Evolutionary conservation across 2,888 invertebrate species (phyloP), one percentile per base, ranked within the genome.

Genomic region (Euzophera pinguis): DNA sequence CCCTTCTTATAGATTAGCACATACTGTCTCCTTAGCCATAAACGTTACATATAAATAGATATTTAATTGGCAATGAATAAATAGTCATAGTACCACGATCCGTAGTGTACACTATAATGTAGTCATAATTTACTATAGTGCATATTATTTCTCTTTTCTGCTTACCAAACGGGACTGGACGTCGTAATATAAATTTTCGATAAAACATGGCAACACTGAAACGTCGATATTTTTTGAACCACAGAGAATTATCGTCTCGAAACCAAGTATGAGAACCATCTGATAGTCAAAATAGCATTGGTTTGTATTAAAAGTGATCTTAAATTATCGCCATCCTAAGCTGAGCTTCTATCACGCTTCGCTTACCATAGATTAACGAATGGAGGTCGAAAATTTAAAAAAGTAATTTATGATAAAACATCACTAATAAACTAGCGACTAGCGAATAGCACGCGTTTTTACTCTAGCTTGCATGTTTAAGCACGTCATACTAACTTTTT

Each of bases 221-320:
- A 71, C 70, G 64, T 67, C 56, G 52, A 55, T 58, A 6, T 32
- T 57, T 57, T 55, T 59, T 53, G 58, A 51, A 79, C 90, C 91
- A 92, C 93, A 98, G 99, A 99, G 92, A 99, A 99, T 92, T 98
- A 98, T 93, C 95, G 98, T 72, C 94, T 98, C 84, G 97, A 98
- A 91, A 97, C 98, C 85, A 96, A 97, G 88, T 98, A 98, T 92
- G 98, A 98, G 92, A 98, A 98, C 87, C 97, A 98, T 91, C 94
- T 99, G 86, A 98, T 99, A 91, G 95, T 97, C 90, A 99, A 99
- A 94, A 96, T 99, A 89, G 97, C 98, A 77, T 93, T 98, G 93
- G 95, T 95, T 93, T 93, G 94, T 94, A 94, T 93, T 78, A 65
- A 63, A 17, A 41, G 14, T 34, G 32, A 13, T 34, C 10, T 34